A percentile compares a stretch with the other conserved stretches of the same genome.
These are phyloP conservation scores for Heliconius melpomene DNA, from an alignment of 1,140 invertebrate genomes.

Conservation along the genomic window DNA sequence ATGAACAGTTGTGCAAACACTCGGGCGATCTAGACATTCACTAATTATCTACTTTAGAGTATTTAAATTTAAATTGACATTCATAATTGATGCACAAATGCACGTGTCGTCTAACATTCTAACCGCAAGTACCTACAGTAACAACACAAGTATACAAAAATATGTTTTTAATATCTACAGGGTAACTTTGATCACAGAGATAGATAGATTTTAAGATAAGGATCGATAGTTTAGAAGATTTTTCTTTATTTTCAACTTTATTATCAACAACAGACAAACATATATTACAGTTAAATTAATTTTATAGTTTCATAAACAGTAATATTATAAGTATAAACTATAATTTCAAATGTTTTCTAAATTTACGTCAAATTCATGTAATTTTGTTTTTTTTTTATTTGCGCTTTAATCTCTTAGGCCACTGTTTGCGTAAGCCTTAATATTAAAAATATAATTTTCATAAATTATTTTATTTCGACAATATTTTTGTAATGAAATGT, in stretches of 20 bases:
- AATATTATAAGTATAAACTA: not conserved
- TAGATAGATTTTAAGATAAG: slow-evolving; percentile 9
- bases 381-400: slow-evolving; percentile 4
- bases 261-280: slow-evolving; percentile 11
- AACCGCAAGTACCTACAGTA: not conserved
- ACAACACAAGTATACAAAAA: slow-evolving; percentile 31
- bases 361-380: not conserved
- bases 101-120: slow-evolving; percentile 2
- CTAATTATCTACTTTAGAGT: slow-evolving; percentile 38
- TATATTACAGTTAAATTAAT: not conserved
- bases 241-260: not conserved
- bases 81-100: slow-evolving; percentile 51
- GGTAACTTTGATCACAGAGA: slow-evolving; percentile 27
- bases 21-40: slow-evolving; percentile 21
- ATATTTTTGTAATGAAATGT: not conserved
- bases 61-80: slow-evolving; percentile 61
- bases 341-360: not conserved
- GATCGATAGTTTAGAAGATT: slow-evolving; percentile 2
- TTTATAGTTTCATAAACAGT: not conserved
- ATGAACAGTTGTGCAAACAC: not conserved
- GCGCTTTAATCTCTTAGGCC: not conserved
- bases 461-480: not conserved
- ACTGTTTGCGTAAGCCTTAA: not conserved
- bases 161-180: slow-evolving; percentile 27
- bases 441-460: not conserved